These are phyloP conservation scores for Phrynocephalus vlangalii DNA, from an alignment of 2,797 vertebrate species.

Conservation along the genomic window DNA sequence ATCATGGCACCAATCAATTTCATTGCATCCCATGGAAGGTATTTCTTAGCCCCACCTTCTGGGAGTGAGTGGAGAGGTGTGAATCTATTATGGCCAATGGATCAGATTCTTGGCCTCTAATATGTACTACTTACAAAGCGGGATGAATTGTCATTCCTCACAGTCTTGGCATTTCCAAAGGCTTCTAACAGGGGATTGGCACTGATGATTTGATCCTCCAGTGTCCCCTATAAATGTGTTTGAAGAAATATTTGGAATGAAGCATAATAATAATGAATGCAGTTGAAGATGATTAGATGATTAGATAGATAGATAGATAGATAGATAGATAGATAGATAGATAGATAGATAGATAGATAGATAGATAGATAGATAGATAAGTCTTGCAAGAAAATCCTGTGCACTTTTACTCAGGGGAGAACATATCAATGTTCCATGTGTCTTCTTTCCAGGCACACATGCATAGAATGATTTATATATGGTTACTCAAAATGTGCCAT, in stretches of 20 bases:
- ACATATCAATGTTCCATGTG: background rate
- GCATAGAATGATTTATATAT: background rate
- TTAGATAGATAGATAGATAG: too few relatives aligned
- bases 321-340: background rate
- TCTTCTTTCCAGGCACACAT: background rate
- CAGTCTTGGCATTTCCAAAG: constrained; percentile 79
- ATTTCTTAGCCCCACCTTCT: background rate
- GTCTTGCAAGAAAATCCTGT: background rate
- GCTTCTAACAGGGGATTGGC: constrained; percentile 79
- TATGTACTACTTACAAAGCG: constrained; percentile 74
- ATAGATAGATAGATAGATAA: background rate
- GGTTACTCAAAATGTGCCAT: background rate
- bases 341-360: background rate
- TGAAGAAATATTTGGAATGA: constrained; percentile 18
- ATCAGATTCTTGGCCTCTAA: background rate
- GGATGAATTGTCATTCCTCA: constrained; percentile 81
- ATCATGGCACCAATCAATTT: background rate
- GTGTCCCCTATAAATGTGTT: constrained; percentile 62
- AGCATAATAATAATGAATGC: background rate
- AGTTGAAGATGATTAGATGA: too few relatives aligned
- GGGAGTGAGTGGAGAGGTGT: too few relatives aligned
- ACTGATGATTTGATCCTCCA: constrained; percentile 79
- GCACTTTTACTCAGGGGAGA: background rate
- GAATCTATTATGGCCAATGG: too few relatives aligned
- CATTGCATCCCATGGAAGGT: background rate